A percentile compares a stretch with the other conserved stretches of the same genome.
Evolutionary conservation across 37 sponge, comb jelly and placozoan species (phyloP).

Genomic region (Cliona cf. orientalis): DNA sequence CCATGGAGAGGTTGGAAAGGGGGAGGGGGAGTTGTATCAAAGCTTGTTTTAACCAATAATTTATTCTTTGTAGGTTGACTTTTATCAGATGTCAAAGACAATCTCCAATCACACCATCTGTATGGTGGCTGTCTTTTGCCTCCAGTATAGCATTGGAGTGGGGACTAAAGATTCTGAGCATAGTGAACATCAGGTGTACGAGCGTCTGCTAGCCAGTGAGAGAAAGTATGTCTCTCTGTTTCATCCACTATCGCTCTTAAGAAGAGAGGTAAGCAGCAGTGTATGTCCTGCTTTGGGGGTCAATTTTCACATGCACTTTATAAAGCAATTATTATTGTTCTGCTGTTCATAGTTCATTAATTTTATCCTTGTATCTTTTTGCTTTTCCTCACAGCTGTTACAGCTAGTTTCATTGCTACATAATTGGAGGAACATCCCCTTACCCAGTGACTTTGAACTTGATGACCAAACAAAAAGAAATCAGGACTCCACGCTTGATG

Average conservation of each 20-base stretch:
- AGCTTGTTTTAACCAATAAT: no score
- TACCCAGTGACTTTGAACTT: not conserved
- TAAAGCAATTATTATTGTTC: not conserved
- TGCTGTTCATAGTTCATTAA: not conserved
- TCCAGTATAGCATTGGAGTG: no score
- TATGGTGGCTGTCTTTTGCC: conserved; percentile 11
- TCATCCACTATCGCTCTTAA: conserved; percentile 67
- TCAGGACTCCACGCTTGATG: no score
- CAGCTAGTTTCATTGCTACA: not conserved
- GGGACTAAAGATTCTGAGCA: no score
- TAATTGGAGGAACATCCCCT: conserved; percentile 16
- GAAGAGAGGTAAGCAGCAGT: conserved; percentile 44
- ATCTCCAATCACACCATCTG: conserved; percentile 59
- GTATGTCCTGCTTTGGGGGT: not conserved
- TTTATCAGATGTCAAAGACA: conserved; percentile 2
- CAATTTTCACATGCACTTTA: not conserved
- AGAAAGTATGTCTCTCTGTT: conserved; percentile 43
- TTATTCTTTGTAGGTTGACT: conserved; percentile 37
- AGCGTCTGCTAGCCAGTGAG: conserved; percentile 30
- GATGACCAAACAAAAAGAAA: not conserved
- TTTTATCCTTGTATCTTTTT: not conserved
- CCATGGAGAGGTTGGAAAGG: conserved; percentile 82
- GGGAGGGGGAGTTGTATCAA: not conserved
- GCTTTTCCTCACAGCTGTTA: conserved; percentile 14
- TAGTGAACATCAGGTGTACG: no score